Percentiles rank a stretch among this genome's conserved stretches.
phyloP scores from a whole-genome alignment of 2,888 invertebrate genomes.

The Anthophora plumipes region DNA sequence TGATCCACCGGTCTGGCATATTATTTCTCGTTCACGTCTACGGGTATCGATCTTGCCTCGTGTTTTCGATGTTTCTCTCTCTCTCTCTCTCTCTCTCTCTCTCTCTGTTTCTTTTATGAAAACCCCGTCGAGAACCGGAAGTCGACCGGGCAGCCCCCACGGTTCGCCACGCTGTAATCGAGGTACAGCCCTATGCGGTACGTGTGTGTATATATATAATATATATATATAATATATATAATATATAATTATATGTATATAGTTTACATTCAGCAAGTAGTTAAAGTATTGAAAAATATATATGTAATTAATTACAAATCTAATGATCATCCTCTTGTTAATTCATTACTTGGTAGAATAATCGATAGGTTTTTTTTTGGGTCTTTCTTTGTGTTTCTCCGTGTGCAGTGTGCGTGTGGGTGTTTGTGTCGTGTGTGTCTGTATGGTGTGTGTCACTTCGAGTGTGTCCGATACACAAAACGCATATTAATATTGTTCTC shows the following conservation, averaged over 20 bases:
- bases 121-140: slow-evolving; percentile 7
- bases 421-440: slow-evolving; percentile 25
- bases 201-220: slow-evolving; percentile 69
- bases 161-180: slow-evolving; percentile 45
- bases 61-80: neutral
- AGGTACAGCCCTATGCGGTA: slow-evolving; percentile 59
- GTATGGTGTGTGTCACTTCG: slow-evolving; percentile 32
- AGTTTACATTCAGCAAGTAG: slow-evolving; percentile 83
- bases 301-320: slow-evolving; percentile 84
- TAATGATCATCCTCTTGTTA: slow-evolving; percentile 80
- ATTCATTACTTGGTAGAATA: slow-evolving; percentile 76
- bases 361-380: slow-evolving; percentile 71
- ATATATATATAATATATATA: slow-evolving; percentile 70
- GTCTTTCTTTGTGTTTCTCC: slow-evolving; percentile 55
- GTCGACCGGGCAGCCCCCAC: slow-evolving; percentile 14
- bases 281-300: slow-evolving; percentile 85
- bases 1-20: neutral
- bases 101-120: slow-evolving; percentile 9
- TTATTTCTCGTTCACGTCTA: no score
- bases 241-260: slow-evolving; percentile 76
- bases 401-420: slow-evolving; percentile 14
- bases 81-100: neutral
- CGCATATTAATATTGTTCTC: slow-evolving; percentile 54
- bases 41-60: neutral
- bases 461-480: slow-evolving; percentile 61